Evolutionary conservation across 2,113 vertebrate species (phyloP).

Genomic region (Alexandromys fortis): DNA sequence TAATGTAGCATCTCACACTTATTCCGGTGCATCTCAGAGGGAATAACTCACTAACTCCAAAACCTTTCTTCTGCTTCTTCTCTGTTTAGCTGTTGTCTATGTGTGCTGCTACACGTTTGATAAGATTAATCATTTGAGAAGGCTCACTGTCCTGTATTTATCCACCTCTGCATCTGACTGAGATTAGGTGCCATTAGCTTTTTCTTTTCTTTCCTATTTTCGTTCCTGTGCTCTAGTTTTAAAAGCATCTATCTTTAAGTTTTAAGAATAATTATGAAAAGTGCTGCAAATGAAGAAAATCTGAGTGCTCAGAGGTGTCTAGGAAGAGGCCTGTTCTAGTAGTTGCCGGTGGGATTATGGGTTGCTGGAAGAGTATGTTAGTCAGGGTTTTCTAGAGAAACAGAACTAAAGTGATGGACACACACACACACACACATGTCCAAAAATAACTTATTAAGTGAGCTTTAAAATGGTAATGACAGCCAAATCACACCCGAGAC

Average conservation of each 20-base stretch:
- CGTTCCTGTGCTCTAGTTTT: background rate
- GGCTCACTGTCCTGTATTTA: background rate
- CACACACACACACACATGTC: background rate
- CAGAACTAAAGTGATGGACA: background rate
- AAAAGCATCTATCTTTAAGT: background rate
- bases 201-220: background rate
- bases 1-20: no score
- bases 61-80: background rate
- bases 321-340: background rate
- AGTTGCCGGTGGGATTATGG: no score
- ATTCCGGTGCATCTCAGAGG: accelerated
- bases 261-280: constrained; percentile 19
- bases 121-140: background rate
- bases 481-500: accelerated
- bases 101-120: background rate
- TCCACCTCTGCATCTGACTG: background rate
- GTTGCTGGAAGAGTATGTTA: background rate
- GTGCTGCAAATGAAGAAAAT: background rate
- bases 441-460: no score
- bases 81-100: background rate
- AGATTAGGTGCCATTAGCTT: background rate
- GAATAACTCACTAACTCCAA: background rate
- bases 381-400: background rate
- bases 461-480: background rate
- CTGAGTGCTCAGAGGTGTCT: background rate